Evolutionary conservation across 2,888 invertebrate genomes (phyloP).

Genomic region (Cyclophora albipunctata): DNA sequence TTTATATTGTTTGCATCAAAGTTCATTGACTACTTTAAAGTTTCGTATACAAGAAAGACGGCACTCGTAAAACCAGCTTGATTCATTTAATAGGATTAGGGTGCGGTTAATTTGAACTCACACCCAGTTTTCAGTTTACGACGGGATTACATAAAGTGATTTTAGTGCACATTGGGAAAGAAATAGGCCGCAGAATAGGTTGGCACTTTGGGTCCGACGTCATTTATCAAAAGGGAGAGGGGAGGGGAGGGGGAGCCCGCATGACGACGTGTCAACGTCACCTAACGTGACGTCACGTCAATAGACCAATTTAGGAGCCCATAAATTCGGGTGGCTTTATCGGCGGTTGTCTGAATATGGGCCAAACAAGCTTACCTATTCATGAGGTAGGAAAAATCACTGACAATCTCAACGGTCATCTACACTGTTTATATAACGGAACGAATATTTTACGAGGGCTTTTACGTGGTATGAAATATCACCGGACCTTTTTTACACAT

Average conservation of each 20-base stretch:
- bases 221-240: conserved; percentile 28
- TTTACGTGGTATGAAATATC: too few species aligned
- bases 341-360: conserved; percentile 27
- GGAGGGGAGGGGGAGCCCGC: conserved; percentile 8
- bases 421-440: too few species aligned
- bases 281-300: conserved; percentile 37
- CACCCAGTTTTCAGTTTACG: conserved; percentile 7
- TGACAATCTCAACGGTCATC: too few species aligned
- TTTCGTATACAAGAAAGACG: not conserved
- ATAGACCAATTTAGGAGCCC: conserved; percentile 34
- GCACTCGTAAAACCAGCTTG: conserved; percentile 14
- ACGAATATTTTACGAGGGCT: not conserved
- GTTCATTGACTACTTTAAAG: too few species aligned
- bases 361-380: conserved; percentile 31
- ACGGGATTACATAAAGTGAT: conserved; percentile 10
- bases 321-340: conserved; percentile 42
- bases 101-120: conserved; percentile 14
- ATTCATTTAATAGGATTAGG: conserved; percentile 16
- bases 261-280: conserved; percentile 27
- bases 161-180: conserved; percentile 8
- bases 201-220: conserved; percentile 9
- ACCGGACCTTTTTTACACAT: too few species aligned
- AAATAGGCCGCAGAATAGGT: conserved; percentile 18
- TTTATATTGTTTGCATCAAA: too few species aligned
- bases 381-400: not conserved